A percentile compares a stretch with the other conserved stretches of the same genome.
Conservation (phyloP, 2,888 invertebrate genomes). For the Acronicta aceris region DNA sequence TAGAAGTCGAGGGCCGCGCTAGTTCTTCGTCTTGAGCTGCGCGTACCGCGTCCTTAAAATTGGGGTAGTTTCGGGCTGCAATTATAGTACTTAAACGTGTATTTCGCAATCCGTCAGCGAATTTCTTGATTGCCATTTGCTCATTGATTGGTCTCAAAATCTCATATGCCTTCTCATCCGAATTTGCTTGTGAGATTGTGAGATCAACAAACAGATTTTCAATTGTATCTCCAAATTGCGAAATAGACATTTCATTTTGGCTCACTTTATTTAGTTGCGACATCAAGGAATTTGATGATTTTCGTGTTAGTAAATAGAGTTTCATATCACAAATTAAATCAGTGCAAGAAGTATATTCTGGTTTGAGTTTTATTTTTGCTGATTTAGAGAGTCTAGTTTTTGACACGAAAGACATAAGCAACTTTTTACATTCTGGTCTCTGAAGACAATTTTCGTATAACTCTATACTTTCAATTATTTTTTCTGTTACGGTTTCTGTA, state of each 20-base stretch:
- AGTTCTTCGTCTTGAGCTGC: constrained; percentile 2
- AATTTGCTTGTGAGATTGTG: constrained; percentile 9
- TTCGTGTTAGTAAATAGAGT: constrained; percentile 3
- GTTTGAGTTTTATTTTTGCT: constrained; percentile 4
- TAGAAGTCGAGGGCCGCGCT: background rate
- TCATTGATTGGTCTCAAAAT: constrained; percentile 12
- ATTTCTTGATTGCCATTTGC: background rate
- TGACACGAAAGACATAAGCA: constrained; percentile 22
- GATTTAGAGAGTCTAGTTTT: constrained; percentile 15
- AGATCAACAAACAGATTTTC: constrained; percentile 9
- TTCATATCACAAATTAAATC: constrained; percentile 5
- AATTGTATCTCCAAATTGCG: constrained; percentile 1
- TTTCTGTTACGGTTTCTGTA: constrained; percentile 4
- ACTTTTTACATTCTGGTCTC: constrained; percentile 8
- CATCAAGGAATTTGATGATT: constrained; percentile 6
- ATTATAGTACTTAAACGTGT: background rate
- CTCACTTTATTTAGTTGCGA: constrained; percentile 3
- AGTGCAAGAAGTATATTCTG: background rate
- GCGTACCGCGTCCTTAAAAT: constrained; percentile 3
- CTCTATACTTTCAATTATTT: constrained; percentile 6
- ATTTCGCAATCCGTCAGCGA: too few species aligned
- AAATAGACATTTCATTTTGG: constrained; percentile 9
- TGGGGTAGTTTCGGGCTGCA: background rate
- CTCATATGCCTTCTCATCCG: constrained; percentile 3
- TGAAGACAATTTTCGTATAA: constrained; percentile 8